A percentile compares a stretch with the other conserved stretches of the same genome.
These are phyloP conservation scores for Seriola aureovittata DNA, from an alignment of 2,113 vertebrate species.

Conservation along the genomic window DNA sequence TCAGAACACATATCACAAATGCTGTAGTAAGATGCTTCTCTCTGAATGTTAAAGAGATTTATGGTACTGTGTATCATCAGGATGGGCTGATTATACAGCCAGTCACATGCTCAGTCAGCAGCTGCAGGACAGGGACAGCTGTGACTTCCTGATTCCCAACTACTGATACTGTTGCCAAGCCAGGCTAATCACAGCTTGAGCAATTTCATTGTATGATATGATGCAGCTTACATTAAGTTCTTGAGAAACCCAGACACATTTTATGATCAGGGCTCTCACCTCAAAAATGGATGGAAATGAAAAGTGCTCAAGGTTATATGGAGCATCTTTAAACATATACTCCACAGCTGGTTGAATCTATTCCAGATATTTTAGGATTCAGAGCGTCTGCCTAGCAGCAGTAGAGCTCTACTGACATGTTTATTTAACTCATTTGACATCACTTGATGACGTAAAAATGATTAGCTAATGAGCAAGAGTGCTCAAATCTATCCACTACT, in stretches of 20 bases:
- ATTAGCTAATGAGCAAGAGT: conserved; percentile 12
- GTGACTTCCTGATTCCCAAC: conserved; percentile 73
- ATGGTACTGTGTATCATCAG: conserved; percentile 26
- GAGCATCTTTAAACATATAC: conserved; percentile 37
- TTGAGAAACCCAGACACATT: conserved; percentile 25
- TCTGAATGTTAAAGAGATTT: conserved; percentile 31
- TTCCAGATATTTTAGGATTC: conserved; percentile 46
- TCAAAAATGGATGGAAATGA: conserved; percentile 15
- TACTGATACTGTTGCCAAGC: conserved; percentile 62
- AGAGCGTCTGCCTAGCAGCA: conserved; percentile 30
- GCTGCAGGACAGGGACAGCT: conserved; percentile 73
- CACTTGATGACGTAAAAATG: conserved; percentile 30
- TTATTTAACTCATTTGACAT: conserved; percentile 12
- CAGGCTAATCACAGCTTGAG: conserved; percentile 68
- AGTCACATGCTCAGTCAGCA: conserved; percentile 60
- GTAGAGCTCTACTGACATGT: not conserved
- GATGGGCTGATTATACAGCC: conserved; percentile 45
- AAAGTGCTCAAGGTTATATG: conserved; percentile 20
- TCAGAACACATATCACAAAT: conserved; percentile 35
- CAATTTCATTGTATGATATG: conserved; percentile 42
- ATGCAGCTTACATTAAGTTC: conserved; percentile 34
- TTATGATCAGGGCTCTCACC: conserved; percentile 17
- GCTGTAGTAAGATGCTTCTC: conserved; percentile 12
- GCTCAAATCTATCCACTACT: conserved; percentile 32
- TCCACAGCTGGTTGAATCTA: conserved; percentile 28